These are phyloP conservation scores for Linnaemya tessellans DNA, from an alignment of 2,888 invertebrate species.

Conservation along the genomic window DNA sequence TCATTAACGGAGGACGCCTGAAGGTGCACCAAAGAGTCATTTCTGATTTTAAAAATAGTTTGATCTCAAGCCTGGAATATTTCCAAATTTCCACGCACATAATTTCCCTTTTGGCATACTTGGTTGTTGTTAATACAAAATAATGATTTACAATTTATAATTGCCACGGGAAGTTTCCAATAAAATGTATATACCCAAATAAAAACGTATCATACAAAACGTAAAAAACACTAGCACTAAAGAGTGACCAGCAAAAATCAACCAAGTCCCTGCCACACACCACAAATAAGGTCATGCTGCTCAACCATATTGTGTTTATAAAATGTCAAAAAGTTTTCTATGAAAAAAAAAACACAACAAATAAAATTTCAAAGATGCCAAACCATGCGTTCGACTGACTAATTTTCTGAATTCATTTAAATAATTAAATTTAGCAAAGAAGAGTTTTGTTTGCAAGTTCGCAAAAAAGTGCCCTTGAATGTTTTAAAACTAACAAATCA, in stretches of 20 bases:
- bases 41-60: too few species aligned
- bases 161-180: neutral
- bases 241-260: neutral
- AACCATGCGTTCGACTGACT: conserved; percentile 15
- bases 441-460: neutral
- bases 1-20: too few species aligned
- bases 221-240: conserved; percentile 5
- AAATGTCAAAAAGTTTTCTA: conserved; percentile 35
- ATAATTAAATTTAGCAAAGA: conserved; percentile 47
- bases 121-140: too few species aligned
- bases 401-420: conserved; percentile 48
- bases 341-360: conserved; percentile 7
- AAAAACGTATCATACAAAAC: neutral
- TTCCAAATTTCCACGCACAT: too few species aligned
- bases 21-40: too few species aligned
- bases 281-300: conserved; percentile 34
- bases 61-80: too few species aligned
- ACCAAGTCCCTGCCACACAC: neutral
- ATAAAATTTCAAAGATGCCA: neutral
- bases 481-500: conserved; percentile 29
- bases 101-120: too few species aligned
- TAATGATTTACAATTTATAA: neutral
- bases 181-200: neutral
- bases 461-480: conserved; percentile 43
- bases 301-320: conserved; percentile 6